phyloP scores from a whole-genome alignment of 2,888 invertebrate species.

The Xestia xanthographa region DNA sequence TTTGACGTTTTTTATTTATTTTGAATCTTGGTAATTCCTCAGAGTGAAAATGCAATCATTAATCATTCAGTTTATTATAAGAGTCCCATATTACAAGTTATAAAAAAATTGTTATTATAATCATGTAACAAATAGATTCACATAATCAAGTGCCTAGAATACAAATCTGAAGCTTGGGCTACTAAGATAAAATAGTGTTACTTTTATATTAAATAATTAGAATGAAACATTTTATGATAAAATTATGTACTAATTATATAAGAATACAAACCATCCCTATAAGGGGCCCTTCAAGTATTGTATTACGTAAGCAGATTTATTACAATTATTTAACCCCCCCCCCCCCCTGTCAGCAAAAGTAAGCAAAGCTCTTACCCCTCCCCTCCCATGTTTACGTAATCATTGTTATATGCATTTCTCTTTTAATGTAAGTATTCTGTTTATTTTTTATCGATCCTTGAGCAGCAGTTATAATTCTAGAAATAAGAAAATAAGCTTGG shows the following conservation, averaged over 20 bases:
- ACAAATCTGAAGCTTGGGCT: slow-evolving; percentile 26
- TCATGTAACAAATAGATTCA: slow-evolving; percentile 41
- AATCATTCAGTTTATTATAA: slow-evolving; percentile 74
- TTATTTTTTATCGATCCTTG: too few species aligned
- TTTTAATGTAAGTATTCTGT: too few species aligned
- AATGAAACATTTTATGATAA: slow-evolving; percentile 13
- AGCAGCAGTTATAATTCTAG: too few species aligned
- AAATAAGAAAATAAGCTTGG: too few species aligned
- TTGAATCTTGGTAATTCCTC: slow-evolving; percentile 23
- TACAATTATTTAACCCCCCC: too few species aligned
- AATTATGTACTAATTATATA: slow-evolving; percentile 7
- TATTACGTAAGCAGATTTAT: too few species aligned
- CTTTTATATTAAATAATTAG: slow-evolving; percentile 7
- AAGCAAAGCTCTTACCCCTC: too few species aligned
- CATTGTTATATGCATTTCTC: too few species aligned
- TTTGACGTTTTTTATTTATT: slow-evolving; percentile 37
- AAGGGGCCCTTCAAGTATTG: too few species aligned
- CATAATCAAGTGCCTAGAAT: slow-evolving; percentile 30
- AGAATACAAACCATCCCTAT: slow-evolving; percentile 25
- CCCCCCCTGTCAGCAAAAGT: too few species aligned
- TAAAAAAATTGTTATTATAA: slow-evolving; percentile 60
- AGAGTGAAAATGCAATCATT: slow-evolving; percentile 77
- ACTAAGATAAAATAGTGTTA: slow-evolving; percentile 31
- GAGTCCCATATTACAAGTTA: slow-evolving; percentile 72
- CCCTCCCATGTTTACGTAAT: too few species aligned